phyloP scores from a whole-genome alignment of 2,797 vertebrate genomes.

The Myoxocephalus aenaeus region DNA sequence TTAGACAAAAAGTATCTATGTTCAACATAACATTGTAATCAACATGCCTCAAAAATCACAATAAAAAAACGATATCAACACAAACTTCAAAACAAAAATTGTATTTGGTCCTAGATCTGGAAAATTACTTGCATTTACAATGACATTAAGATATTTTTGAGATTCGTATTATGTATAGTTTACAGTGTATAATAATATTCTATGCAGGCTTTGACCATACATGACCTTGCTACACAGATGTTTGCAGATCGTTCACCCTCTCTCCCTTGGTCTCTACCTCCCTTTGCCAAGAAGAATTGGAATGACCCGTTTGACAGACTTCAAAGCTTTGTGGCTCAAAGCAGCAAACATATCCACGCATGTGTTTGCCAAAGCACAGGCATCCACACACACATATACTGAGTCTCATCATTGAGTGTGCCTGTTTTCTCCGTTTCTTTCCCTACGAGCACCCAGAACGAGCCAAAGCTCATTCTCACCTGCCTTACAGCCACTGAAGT shows the following conservation, averaged over 20 bases:
- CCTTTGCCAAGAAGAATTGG: conserved; percentile 47
- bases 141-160: not conserved
- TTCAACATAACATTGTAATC: not conserved
- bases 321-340: conserved; percentile 54
- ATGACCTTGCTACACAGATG: conserved; percentile 20
- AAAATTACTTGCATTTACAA: not conserved
- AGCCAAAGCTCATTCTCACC: conserved; percentile 67
- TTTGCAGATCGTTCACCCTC: conserved; percentile 14
- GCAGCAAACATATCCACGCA: conserved; percentile 37
- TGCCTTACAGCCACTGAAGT: conserved; percentile 54
- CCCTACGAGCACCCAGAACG: conserved; percentile 40
- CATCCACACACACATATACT: conserved; percentile 13
- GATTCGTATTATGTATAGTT: not conserved
- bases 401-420: conserved; percentile 39
- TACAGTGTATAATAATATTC: not conserved
- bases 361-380: conserved; percentile 22
- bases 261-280: conserved; percentile 2
- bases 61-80: not conserved
- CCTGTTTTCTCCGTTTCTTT: conserved; percentile 6
- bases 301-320: conserved; percentile 46
- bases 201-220: not conserved
- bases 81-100: not conserved
- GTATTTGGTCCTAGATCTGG: not conserved
- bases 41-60: not conserved
- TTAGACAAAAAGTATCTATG: not conserved